These are phyloP conservation scores for Cheilosia pagana DNA, from an alignment of 2,888 invertebrate genomes.

Conservation along the genomic window DNA sequence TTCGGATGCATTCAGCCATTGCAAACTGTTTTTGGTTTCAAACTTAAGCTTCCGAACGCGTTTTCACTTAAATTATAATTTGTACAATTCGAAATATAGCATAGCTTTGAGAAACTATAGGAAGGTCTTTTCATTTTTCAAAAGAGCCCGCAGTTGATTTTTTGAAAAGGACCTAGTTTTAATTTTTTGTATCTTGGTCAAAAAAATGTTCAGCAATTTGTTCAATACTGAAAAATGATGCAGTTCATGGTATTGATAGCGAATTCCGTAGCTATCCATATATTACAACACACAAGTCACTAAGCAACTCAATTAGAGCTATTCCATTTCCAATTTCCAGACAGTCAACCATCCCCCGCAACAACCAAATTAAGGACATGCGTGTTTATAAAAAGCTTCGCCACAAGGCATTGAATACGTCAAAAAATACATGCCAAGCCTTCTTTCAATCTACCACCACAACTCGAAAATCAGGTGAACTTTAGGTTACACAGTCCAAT, in stretches of 20 bases:
- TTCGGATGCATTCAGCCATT: no score
- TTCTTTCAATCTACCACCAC: constrained; percentile 36
- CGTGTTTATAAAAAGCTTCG: constrained; percentile 50
- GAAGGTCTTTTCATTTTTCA: no score
- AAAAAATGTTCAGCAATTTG: no score
- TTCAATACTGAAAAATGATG: no score
- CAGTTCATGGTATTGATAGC: background rate
- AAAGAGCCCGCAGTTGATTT: no score
- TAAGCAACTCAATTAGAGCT: background rate
- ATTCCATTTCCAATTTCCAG: background rate
- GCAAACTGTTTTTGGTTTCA: no score
- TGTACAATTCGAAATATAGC: no score
- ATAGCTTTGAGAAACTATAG: no score
- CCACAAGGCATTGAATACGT: constrained; percentile 38
- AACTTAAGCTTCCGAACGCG: no score
- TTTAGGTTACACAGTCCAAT: constrained; percentile 31
- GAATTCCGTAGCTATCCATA: background rate
- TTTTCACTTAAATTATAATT: no score
- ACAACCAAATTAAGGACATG: constrained; percentile 42
- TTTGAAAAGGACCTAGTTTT: no score
- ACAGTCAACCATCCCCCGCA: constrained; percentile 9
- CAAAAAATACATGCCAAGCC: constrained; percentile 58
- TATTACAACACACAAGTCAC: background rate
- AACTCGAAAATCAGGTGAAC: constrained; percentile 27
- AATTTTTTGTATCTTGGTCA: no score